Evolutionary conservation across 2,797 vertebrate genomes (phyloP).

Genomic region (Alectoris magna): DNA sequence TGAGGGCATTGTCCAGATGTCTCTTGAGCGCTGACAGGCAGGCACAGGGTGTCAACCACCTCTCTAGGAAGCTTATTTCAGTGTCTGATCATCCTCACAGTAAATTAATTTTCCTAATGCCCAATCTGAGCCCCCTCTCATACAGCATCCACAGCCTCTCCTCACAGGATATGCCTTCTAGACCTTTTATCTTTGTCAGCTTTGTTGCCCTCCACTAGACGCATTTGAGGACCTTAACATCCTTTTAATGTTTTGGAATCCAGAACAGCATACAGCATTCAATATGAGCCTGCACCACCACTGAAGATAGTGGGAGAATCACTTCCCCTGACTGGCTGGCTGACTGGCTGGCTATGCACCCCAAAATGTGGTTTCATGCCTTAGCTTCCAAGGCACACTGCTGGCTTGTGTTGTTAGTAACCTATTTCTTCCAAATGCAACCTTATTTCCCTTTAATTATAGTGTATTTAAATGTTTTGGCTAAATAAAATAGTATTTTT

Average conservation of each 20-base stretch:
- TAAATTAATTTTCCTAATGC: not conserved
- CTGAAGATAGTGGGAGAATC: not conserved
- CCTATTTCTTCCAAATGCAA: not conserved
- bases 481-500: not conserved
- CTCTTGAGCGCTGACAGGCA: not conserved
- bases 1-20: not conserved
- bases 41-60: not conserved
- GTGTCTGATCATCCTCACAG: not conserved
- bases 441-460: constrained; percentile 6
- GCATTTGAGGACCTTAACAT: not conserved
- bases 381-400: not conserved
- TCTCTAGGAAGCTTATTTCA: not conserved
- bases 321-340: not conserved
- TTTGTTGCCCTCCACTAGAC: not conserved
- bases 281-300: not conserved
- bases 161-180: not conserved
- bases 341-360: not conserved
- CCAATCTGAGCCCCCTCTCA: not conserved
- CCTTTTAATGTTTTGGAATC: not conserved
- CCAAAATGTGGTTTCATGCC: not conserved
- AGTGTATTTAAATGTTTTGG: not conserved
- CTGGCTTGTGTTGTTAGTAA: not conserved
- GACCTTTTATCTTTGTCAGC: not conserved
- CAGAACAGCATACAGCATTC: not conserved
- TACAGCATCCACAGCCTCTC: not conserved